Evolutionary conservation across 2,888 invertebrate species (phyloP).

Genomic region (Camponotus fellah): DNA sequence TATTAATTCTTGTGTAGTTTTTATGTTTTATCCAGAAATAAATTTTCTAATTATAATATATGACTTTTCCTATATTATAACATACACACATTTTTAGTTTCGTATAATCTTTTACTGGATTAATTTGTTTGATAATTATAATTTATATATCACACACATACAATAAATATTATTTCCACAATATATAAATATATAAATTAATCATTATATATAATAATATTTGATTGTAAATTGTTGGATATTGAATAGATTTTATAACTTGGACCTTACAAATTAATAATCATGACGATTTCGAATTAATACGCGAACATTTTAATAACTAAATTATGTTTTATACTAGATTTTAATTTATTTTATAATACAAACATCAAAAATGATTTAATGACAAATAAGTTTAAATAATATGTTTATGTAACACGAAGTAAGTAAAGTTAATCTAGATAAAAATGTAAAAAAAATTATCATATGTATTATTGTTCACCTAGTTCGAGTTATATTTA

Average conservation of each 20-base stretch:
- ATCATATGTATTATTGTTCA: neutral
- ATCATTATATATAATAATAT: constrained; percentile 7
- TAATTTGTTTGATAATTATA: constrained; percentile 6
- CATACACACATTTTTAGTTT: neutral
- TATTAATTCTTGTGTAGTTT: neutral
- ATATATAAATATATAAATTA: constrained; percentile 13
- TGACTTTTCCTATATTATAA: neutral
- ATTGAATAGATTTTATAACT: constrained; percentile 27
- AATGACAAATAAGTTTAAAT: neutral
- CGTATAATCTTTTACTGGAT: neutral
- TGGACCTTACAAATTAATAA: constrained; percentile 12
- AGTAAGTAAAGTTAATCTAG: neutral
- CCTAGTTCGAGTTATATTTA: neutral
- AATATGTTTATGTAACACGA: neutral
- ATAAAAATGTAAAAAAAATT: neutral
- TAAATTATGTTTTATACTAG: neutral
- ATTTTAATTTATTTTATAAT: constrained; percentile 8
- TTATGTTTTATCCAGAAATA: neutral
- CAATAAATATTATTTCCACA: constrained; percentile 2
- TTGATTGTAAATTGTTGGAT: constrained; percentile 15
- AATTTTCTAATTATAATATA: neutral
- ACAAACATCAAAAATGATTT: constrained; percentile 7
- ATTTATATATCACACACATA: neutral
- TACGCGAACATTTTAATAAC: neutral
- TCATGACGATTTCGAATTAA: constrained; percentile 5